Evolutionary conservation across 2,113 vertebrate genomes (phyloP), one percentile per base, ranked within the genome.

Genomic region (Oncorhynchus clarkii): DNA sequence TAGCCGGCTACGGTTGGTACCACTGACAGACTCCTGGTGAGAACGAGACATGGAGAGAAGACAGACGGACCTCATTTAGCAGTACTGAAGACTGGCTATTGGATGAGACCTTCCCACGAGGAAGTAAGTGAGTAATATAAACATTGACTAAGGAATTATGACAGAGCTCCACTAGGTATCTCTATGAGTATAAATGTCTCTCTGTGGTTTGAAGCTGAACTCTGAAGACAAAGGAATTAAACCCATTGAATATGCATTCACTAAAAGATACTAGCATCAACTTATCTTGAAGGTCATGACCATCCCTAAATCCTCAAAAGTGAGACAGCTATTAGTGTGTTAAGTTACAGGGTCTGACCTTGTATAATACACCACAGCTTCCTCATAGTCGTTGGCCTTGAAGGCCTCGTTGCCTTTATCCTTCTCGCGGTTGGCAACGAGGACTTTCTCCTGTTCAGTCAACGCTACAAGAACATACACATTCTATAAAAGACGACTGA

Each of bases 331-430:
- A 1, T 4, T 4, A n/a, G n/a, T 16, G 49, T 3, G 49, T 51
- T 13, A 4, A 11, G 14, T 24, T 29, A 2, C 27, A 67, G 18
- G 48, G 60, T 65, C 92, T 92, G 71, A 96, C 98, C 97, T 94
- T 71, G 91, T 92, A 26, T 98, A 99, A 66, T 97, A 99, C 1
- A 84, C 87, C 75, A 96, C 87, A 1, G 98, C 97, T 85, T 99
- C 98, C 77, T 94, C 86, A 77, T 93, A 97, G 85, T 98, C 97
- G 0, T 93, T 92, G 12, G 77, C 91, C 71, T 91, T 92, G 89
- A 98, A 99, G 70, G 97, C 95, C 88, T 99, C 97, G 31, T 99
- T 99, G 78, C 97, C 98, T 87, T 99, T 99, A 73, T 96, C 94
- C 64, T 94, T 98, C 89, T 99, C 98, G 77, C 76, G 94, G 72